Evolutionary conservation across 2,113 vertebrate genomes (phyloP), one percentile per base, ranked within the genome.

Genomic region (Colossoma macropomum): DNA sequence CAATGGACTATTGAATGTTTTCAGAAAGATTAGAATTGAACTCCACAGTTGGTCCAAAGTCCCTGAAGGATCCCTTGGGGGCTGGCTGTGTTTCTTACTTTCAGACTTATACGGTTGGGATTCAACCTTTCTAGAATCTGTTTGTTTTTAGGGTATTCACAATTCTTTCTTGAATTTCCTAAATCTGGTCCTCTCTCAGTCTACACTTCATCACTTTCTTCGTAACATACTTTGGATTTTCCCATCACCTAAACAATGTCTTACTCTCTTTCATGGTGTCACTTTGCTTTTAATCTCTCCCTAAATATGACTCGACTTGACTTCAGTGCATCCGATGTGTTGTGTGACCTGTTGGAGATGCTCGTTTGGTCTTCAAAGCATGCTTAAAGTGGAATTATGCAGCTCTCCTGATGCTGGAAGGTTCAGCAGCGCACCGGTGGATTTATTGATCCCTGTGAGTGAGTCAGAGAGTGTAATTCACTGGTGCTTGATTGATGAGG

Each of bases 401-500:
- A 88, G 88, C 86, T 60, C 82, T 89, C 85, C 85, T 85, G 72
- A 90, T 90, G 88, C 88, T 88, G 87, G 85, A 84, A 82, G 32
- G 87, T 86, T 77, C 71, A 70, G 69, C 45, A 69, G 80, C 86
- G 88, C 90, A 88, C 88, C 89, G 89, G 89, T 92, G 92, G 89
- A 91, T 93, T 92, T 93, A 94, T 92, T 88, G 92, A 94, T 94
- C 90, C 81, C 72, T 74, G 85, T 89, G 91, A 91, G 92, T 90
- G 92, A 92, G 89, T 92, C 91, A 91, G 87, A 89, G 91, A 90
- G 87, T 91, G 92, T 94, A 92, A 93, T 93, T 93, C 92, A 93
- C 92, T 91, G 92, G 91, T 87, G 89, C 88, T 90, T 92, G 91
- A 93, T 93, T 93, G 92, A 94, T 94, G 93, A 92, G 92, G 91